These are phyloP conservation scores for Seira musarum DNA, from an alignment of 2,888 invertebrate genomes.

Conservation along the genomic window DNA sequence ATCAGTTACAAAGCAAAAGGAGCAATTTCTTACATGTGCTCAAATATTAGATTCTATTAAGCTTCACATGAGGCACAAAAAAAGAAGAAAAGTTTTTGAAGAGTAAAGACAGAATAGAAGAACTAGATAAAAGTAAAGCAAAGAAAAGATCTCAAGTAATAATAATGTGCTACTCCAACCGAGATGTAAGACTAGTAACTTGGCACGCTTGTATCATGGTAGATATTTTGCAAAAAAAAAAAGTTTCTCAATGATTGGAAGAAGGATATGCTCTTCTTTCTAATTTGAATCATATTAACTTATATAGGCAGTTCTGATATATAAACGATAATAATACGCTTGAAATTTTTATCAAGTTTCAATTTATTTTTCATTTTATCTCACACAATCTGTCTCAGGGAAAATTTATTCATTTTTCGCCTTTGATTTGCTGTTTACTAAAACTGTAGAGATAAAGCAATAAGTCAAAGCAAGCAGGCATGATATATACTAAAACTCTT, in stretches of 20 bases:
- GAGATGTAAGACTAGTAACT: constrained; percentile 33
- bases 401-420: neutral
- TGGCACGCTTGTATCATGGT: constrained; percentile 38
- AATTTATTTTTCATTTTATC: constrained; percentile 7
- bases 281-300: neutral
- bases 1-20: constrained; percentile 20
- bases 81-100: neutral
- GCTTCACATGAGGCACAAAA: neutral
- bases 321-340: too few relatives aligned
- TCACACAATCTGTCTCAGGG: too few relatives aligned
- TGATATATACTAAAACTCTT: too few relatives aligned
- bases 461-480: too few relatives aligned
- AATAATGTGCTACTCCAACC: constrained; percentile 50
- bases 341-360: neutral
- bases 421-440: too few relatives aligned
- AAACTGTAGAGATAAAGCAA: too few relatives aligned
- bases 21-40: constrained; percentile 26
- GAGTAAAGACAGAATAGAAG: neutral
- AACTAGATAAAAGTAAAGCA: constrained; percentile 8
- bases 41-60: constrained; percentile 3
- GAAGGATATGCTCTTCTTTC: neutral
- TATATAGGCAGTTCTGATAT: neutral
- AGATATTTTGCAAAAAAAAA: constrained; percentile 5
- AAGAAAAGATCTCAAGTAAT: constrained; percentile 30
- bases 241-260: constrained; percentile 8